phyloP scores from a whole-genome alignment of 2,888 invertebrate species.

The Cotesia congregata region DNA sequence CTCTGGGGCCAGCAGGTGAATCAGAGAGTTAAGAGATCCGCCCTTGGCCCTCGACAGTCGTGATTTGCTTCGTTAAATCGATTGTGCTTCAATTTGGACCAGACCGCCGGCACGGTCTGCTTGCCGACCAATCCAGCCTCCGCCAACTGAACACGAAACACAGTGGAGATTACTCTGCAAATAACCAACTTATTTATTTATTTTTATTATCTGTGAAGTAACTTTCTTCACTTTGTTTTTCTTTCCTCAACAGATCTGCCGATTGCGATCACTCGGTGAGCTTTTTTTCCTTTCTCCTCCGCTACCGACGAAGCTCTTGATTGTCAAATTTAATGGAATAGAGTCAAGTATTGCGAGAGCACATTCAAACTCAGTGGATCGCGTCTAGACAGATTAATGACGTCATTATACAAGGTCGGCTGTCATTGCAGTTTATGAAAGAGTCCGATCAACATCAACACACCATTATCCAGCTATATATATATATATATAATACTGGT shows the following conservation, averaged over 20 bases:
- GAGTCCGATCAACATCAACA: slow-evolving; percentile 10
- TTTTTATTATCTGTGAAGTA: background rate
- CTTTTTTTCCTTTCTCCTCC: background rate
- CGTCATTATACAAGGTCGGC: slow-evolving; percentile 65
- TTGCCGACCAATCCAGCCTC: background rate
- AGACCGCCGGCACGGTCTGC: slow-evolving; percentile 29
- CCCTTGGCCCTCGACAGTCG: slow-evolving; percentile 61
- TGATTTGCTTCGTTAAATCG: slow-evolving; percentile 64
- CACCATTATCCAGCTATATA: slow-evolving; percentile 10
- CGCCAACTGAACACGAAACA: background rate
- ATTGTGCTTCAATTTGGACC: slow-evolving; percentile 62
- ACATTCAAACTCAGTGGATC: slow-evolving; percentile 45
- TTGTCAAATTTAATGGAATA: background rate
- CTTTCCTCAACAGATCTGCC: background rate
- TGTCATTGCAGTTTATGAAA: slow-evolving; percentile 53
- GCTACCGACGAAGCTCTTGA: background rate
- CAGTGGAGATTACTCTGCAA: no score
- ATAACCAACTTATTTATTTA: background rate
- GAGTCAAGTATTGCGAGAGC: slow-evolving; percentile 15
- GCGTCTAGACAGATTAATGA: slow-evolving; percentile 63
- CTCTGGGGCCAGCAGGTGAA: slow-evolving; percentile 57
- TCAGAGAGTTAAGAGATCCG: slow-evolving; percentile 61
- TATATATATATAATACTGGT: slow-evolving; percentile 3
- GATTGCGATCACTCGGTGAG: background rate
- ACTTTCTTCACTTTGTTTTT: background rate